These are phyloP conservation scores for Zaprionus bogoriensis DNA, from an alignment of 2,888 invertebrate species.

Conservation along the genomic window DNA sequence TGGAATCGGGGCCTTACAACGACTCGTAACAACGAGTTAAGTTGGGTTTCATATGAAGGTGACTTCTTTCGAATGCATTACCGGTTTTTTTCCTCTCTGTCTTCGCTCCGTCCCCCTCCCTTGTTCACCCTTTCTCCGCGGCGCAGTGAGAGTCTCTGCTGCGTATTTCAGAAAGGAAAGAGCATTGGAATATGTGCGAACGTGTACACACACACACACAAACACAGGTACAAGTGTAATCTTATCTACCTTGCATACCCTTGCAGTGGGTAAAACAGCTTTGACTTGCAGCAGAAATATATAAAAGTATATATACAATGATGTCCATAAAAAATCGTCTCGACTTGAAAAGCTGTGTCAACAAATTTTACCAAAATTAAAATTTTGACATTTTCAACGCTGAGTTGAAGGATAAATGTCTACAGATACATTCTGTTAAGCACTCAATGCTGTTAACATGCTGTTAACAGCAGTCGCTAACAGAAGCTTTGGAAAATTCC, in stretches of 20 bases:
- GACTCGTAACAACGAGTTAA: constrained; percentile 40
- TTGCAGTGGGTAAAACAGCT: constrained; percentile 21
- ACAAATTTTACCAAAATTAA: too few relatives aligned
- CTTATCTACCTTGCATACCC: constrained; percentile 58
- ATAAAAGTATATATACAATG: too few relatives aligned
- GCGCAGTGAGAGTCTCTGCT: constrained; percentile 25
- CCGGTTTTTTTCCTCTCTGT: constrained; percentile 59
- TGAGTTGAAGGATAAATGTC: constrained; percentile 8
- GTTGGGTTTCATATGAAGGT: constrained; percentile 62
- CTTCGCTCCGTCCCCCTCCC: constrained; percentile 9
- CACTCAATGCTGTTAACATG: neutral
- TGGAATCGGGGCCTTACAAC: neutral
- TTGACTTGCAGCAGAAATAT: constrained; percentile 15
- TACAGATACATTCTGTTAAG: neutral
- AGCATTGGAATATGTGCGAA: constrained; percentile 31
- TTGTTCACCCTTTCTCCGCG: neutral
- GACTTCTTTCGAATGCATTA: constrained; percentile 78
- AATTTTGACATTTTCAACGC: neutral
- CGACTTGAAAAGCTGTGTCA: constrained; percentile 3
- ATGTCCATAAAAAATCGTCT: neutral
- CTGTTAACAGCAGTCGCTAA: neutral
- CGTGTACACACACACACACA: constrained; percentile 3
- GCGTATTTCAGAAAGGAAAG: constrained; percentile 35
- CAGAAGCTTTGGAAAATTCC: neutral
- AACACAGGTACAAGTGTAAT: constrained; percentile 52